Conservation (phyloP, 2,797 vertebrate genomes). For the Sebastolobus altivelis region DNA sequence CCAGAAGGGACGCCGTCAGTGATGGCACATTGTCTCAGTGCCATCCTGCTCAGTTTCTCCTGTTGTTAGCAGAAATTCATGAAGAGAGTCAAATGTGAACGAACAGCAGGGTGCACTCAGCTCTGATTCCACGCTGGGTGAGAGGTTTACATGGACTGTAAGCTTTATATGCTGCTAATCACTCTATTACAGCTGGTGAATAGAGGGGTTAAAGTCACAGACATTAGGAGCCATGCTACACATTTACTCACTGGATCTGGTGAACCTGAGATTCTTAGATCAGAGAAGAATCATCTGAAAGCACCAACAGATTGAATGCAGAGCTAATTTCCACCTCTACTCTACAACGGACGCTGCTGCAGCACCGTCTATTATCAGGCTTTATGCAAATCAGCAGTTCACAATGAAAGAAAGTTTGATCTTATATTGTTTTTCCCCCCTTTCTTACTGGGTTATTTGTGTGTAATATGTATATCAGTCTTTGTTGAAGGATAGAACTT, state of each 20-base stretch:
- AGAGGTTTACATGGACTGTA: constrained; percentile 28
- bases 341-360: background rate
- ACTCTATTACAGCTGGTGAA: constrained; percentile 12
- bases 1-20: constrained; percentile 5
- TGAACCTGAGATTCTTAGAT: background rate
- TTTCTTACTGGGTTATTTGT: background rate
- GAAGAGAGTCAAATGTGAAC: constrained; percentile 13
- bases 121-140: constrained; percentile 25
- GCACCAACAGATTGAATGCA: background rate
- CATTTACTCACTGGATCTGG: background rate
- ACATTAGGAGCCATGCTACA: constrained; percentile 4
- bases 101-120: constrained; percentile 12
- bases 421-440: background rate
- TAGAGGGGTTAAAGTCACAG: constrained; percentile 22
- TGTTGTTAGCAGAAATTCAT: constrained; percentile 5
- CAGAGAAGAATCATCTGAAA: background rate
- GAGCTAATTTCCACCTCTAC: background rate
- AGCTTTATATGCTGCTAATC: constrained; percentile 27
- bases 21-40: background rate
- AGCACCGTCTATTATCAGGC: background rate
- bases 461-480: background rate
- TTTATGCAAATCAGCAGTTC: background rate
- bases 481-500: background rate
- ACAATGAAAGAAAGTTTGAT: background rate
- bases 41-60: background rate